Evolutionary conservation across 2,797 vertebrate genomes (phyloP).

Genomic region (Zenarchopterus dispar): DNA sequence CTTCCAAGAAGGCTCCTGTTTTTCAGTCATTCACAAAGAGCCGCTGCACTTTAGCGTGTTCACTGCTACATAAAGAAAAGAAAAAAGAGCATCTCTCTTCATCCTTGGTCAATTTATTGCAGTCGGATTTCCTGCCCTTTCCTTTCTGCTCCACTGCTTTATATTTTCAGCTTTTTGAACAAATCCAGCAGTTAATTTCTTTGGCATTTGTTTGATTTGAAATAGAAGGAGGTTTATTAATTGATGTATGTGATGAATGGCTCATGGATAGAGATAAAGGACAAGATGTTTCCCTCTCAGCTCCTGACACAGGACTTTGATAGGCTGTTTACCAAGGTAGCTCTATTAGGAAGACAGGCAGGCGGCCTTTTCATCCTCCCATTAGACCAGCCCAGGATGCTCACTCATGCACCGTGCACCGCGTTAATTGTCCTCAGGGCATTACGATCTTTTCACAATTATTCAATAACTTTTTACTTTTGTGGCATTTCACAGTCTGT

Average conservation of each 20-base stretch:
- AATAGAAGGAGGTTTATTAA: slow-evolving; percentile 52
- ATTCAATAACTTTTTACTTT: slow-evolving; percentile 76
- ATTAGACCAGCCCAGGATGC: slow-evolving; percentile 73
- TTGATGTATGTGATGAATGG: slow-evolving; percentile 68
- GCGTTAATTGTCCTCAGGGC: slow-evolving; percentile 78
- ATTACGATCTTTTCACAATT: slow-evolving; percentile 75
- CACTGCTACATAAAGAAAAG: neutral
- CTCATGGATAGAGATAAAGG: slow-evolving; percentile 28
- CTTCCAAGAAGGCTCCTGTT: slow-evolving; percentile 44
- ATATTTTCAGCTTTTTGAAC: slow-evolving; percentile 43
- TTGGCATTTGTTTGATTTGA: slow-evolving; percentile 31
- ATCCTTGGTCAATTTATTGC: neutral
- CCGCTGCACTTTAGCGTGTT: slow-evolving; percentile 41
- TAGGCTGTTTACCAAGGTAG: slow-evolving; percentile 63
- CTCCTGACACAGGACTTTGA: slow-evolving; percentile 64
- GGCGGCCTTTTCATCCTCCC: slow-evolving; percentile 70
- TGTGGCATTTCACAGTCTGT: slow-evolving; percentile 67
- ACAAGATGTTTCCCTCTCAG: slow-evolving; percentile 61
- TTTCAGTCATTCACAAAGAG: slow-evolving; percentile 53
- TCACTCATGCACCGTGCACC: slow-evolving; percentile 78
- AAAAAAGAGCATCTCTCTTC: slow-evolving; percentile 23
- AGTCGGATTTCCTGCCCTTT: slow-evolving; percentile 28
- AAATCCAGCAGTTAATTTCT: slow-evolving; percentile 59
- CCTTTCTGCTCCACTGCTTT: slow-evolving; percentile 21
- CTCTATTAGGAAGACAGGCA: slow-evolving; percentile 56